Evolutionary conservation across 2,113 vertebrate genomes (phyloP).

Genomic region (Tychaedon coryphoeus): DNA sequence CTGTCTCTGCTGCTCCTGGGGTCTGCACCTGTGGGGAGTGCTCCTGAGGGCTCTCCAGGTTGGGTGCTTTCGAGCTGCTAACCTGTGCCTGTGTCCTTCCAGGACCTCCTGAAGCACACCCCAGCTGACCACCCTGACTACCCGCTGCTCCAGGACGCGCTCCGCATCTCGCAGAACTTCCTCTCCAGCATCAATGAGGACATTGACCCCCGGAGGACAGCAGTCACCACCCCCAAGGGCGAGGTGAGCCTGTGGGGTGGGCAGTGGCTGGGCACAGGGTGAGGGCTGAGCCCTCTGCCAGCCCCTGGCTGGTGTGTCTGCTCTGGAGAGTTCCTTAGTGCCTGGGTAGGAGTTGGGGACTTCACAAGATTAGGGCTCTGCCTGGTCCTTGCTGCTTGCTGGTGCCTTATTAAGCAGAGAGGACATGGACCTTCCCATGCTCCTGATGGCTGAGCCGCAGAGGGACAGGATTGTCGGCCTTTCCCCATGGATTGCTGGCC

Average conservation of each 20-base stretch:
- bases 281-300: background rate
- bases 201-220: constrained; percentile 91
- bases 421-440: background rate
- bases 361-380: background rate
- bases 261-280: background rate
- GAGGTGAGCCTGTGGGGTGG: constrained; percentile 77
- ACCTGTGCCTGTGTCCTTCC: background rate
- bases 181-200: constrained; percentile 98
- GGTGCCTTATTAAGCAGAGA: background rate
- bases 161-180: constrained; percentile 98
- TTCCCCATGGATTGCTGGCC: background rate
- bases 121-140: constrained; percentile 96
- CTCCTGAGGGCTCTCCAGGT: background rate
- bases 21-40: accelerated
- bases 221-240: constrained; percentile 95
- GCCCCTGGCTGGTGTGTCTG: background rate
- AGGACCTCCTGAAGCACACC: constrained; percentile 97
- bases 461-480: background rate
- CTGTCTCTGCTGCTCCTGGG: background rate
- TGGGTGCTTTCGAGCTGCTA: accelerated
- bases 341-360: background rate
- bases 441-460: background rate
- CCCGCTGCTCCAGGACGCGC: constrained; percentile 91
- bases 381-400: background rate
- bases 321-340: background rate